phyloP scores from a whole-genome alignment of 2,888 invertebrate genomes.

The Yponomeuta sedellus region DNA sequence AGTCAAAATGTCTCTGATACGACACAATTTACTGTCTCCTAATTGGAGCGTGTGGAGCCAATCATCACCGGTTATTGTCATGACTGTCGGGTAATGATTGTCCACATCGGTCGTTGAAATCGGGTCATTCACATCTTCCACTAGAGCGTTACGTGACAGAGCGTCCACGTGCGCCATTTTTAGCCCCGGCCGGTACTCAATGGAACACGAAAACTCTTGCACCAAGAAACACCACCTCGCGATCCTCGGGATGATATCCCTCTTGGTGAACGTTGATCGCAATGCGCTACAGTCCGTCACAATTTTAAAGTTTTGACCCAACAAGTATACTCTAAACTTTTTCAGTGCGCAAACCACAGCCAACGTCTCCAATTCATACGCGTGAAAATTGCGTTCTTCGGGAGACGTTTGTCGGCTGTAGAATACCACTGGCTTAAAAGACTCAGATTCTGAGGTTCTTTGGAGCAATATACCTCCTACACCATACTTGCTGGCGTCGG shows the following conservation, averaged over 20 bases:
- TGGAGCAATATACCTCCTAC: too few species aligned
- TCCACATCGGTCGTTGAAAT: too few species aligned
- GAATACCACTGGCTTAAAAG: not conserved
- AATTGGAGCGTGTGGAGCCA: constrained; percentile 25
- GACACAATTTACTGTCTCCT: constrained; percentile 22
- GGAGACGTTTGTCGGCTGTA: constrained; percentile 6
- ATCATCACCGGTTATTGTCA: constrained; percentile 19
- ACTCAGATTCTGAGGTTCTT: too few species aligned
- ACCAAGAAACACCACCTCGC: constrained; percentile 17
- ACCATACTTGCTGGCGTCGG: too few species aligned
- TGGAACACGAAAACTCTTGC: constrained; percentile 13
- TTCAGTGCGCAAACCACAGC: constrained; percentile 20
- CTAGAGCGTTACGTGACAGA: constrained; percentile 14
- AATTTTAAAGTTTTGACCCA: constrained; percentile 24
- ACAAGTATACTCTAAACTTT: constrained; percentile 24
- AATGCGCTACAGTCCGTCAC: constrained; percentile 25
- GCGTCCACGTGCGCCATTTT: constrained; percentile 21
- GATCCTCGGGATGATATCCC: constrained; percentile 23
- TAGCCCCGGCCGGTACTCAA: constrained; percentile 15
- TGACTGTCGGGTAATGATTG: constrained; percentile 17
- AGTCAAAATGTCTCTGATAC: constrained; percentile 21
- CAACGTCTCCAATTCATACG: constrained; percentile 10
- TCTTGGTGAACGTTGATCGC: constrained; percentile 23
- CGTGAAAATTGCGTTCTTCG: constrained; percentile 6
- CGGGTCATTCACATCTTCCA: not conserved